Evolutionary conservation across 2,888 invertebrate species (phyloP), one percentile per base, ranked within the genome.

Genomic region (Hypena proboscidalis): DNA sequence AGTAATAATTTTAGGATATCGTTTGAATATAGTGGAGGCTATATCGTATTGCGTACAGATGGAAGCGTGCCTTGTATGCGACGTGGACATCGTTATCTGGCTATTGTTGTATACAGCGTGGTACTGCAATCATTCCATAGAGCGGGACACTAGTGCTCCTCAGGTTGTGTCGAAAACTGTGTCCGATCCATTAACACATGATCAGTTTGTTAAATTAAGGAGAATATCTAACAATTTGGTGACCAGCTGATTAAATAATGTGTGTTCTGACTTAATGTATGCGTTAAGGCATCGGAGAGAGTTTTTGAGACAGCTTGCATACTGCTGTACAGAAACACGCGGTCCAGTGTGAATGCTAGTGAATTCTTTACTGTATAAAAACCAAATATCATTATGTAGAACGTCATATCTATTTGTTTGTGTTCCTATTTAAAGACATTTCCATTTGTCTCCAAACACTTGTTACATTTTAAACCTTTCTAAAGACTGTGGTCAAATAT

Each of bases 371-470:
- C 63, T 82, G 70, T 75, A 70, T 69, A 77, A 61, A 64, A 80
- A 83, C 83, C 83, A 86, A 84, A 85, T 81, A 82, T 74, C 71
- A 70, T 67, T 71, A 30, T 60, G 68, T 72, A 73, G 66, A 64
- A 69, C 56, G 58, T 64, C 68, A 65, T 72, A 65, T 70, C 59
- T 55, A 69, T 74, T 70, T 74, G 70, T 77, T 67, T 75, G 64
- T 84, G 88, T 88, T 89, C 88, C 87, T 89, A 88, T 80, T 80
- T 72, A 80, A 80, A 85, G 77, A 85, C 81, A 85, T 84, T 80
- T 82, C 74, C 74, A 71, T 70, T 77, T 74, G 66, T 64, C 66
- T 64, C 62, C 66, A 55, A 61, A 40, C 58, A 53, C 45, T 64
- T 81, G 77, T 84, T 81, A 80, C 76, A 77, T 77, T 77, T 47